Evolutionary conservation across 2,113 vertebrate genomes (phyloP).

Genomic region (Urocolius indicus): DNA sequence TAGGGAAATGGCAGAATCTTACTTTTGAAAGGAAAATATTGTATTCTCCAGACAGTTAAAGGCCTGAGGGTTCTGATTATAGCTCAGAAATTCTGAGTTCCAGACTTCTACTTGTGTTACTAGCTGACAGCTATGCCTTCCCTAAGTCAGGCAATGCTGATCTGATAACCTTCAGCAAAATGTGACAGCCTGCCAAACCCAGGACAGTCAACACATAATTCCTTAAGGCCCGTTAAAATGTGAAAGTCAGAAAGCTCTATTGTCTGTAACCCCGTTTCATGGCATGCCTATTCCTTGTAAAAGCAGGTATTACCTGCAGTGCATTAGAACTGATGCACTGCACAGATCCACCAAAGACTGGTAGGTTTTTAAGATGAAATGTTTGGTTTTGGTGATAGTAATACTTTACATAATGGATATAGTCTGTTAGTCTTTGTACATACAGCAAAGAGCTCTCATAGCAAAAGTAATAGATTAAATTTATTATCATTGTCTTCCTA

Average conservation of each 20-base stretch:
- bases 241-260: neutral
- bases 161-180: neutral
- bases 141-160: neutral
- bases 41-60: neutral
- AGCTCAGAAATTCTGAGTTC: neutral
- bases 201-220: neutral
- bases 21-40: neutral
- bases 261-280: neutral
- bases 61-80: neutral
- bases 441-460: slow-evolving; percentile 48
- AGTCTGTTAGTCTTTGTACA: slow-evolving; percentile 53
- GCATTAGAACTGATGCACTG: neutral
- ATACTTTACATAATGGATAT: slow-evolving; percentile 27
- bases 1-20: neutral
- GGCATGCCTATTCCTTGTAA: neutral
- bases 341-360: neutral
- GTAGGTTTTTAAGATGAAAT: neutral
- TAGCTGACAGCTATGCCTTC: neutral
- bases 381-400: slow-evolving; percentile 27
- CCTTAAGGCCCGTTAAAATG: neutral
- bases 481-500: neutral
- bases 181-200: neutral
- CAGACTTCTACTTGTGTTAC: neutral
- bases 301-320: slow-evolving; percentile 1
- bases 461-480: slow-evolving; percentile 46